Base-by-base conservation (phyloP, 2,888 invertebrate species). In the Drosophila percnosoma region DNA sequence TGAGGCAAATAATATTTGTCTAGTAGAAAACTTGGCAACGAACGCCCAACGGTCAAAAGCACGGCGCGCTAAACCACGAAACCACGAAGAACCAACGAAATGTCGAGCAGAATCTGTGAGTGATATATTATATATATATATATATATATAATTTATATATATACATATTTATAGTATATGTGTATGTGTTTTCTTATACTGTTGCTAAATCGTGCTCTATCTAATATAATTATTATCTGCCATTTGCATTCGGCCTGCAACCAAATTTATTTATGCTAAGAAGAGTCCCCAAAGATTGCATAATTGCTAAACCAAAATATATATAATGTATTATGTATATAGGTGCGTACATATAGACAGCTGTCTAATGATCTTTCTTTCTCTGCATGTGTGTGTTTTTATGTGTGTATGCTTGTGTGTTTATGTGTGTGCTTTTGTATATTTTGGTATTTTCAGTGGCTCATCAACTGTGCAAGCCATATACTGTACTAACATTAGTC, bases 1-100 rank as follows among this genome's bases (percentile, higher is more conserved):
- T 69, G 67, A 62, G 65, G 68, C 64, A 68, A 80, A 88, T 78
- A 88, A 69, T 86, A 87, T 77, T 83, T 87, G 75, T 69, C 88
- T 87, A 82, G 87, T 87, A 84, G 79, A 86, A 84, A 87, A 82
- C 78, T 85, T 86, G 85, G 85, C 85, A 86, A 77, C 89, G 87
- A 78, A 73, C 79, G 75, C 76, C 78, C 60, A 76, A 78, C 85
- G 77, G 71, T 45, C 66, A 66, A 75, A 59, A 74, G 79, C 78
- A 75, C 83, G 80, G 75, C 69, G 68, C 81, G 71, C 71, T 62
- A 70, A 63, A 38, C 54, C 58, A 72, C 71, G 68, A 78, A 78
- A 72, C 61, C 72, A 71, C 80, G 76, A 83, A 55, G 38, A 83
- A 54, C 27, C 55, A 55, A 54, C 34, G 18, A 54, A 86, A 87